Base-by-base conservation (phyloP, 1,140 invertebrate genomes). In the Saccostrea glomerata region DNA sequence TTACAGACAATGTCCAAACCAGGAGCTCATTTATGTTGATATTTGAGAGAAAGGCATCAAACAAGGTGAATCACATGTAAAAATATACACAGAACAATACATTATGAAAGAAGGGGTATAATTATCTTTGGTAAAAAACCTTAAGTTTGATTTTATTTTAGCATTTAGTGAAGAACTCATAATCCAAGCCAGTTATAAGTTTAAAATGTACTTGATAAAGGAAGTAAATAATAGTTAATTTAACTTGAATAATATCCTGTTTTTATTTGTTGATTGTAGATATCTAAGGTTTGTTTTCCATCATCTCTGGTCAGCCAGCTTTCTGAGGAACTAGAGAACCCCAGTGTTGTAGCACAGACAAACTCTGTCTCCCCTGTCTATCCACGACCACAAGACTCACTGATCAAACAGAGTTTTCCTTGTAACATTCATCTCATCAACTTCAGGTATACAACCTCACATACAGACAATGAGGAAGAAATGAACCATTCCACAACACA, bases 1-100 rank as follows among this genome's bases (percentile, higher is more conserved):
- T 99, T 4, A 95, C 96, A n/a, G 98, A 99, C 94, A 99, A 99
- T 95, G 88, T 89, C 30, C 87, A 87, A 13, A 92, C 90, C 12
- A 90, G 86, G 66, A 92, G 91, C 87, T 88, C 87, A 13, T 93
- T 93, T 90, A 88, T 92, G 70, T 15, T 77, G 70, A 25, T 77
- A 25, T 77, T 77, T 36, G 70, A 77, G 30, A 23, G 55, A 70
- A 93, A 13, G 30, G 91, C 82, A 84, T 91, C 82, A 91, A 94
- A 85, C 87, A 87, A 25, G 88, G 89, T 77, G 23, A 89, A 82
- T 20, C 36, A 82, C 47, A 47, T 47, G 20, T 15, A 11, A 36
- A 36, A 36, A 73, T 86, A 11, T 66, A 89, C 58, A 86, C 87
- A 40, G 20, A 15, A 54, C 4, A 60, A 5, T 23, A 54, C 9